Base-by-base conservation (phyloP, 2,888 invertebrate species). In the Zygothrica quintamaculata region DNA sequence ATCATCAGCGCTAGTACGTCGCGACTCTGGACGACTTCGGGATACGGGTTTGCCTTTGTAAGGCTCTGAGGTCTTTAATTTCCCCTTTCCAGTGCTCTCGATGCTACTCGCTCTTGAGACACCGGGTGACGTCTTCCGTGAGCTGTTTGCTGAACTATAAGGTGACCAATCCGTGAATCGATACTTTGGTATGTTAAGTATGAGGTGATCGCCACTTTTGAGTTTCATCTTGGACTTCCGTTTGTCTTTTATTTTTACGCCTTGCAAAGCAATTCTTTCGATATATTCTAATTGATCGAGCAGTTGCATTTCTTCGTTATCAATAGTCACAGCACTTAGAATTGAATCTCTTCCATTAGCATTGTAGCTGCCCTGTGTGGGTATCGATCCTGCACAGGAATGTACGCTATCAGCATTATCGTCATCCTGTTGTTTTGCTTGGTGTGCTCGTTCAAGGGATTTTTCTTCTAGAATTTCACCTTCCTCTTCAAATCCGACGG, bases 401-500 rank as follows among this genome's bases (percentile, higher is more conserved):
- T 91, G 91, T 8, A 91, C 68, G 48, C 90, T 91, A 40, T 91
- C 90, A 0, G 89, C 93, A 55, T 92, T 92, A 73, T 93, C 93
- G 1, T 93, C 92, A 68, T 93, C 93, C 22, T 79, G 86, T 7
- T 92, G 92, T 18, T 92, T 92, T 70, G 91, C 91, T 16, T 88
- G 77, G 48, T 71, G 76, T 8, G 84, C 78, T 0, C 85, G 81
- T 39, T 87, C 87, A n/a, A 93, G 86, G 0, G 92, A 90, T 82
- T 94, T 94, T 64, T 93, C 93, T 88, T 93, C 93, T 1, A 93
- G 90, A 66, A 93, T 92, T 78, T 93, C 93, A 0, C 92, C 93
- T 89, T 93, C 93, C 88, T 94, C 94, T 71, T 95, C 95, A 60
- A 93, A 93, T 77, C 95, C 96, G 0, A 97, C 94, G 0, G 97